Evolutionary conservation across 2,113 vertebrate species (phyloP), one percentile per base, ranked within the genome.

Genomic region (Eira barbara): DNA sequence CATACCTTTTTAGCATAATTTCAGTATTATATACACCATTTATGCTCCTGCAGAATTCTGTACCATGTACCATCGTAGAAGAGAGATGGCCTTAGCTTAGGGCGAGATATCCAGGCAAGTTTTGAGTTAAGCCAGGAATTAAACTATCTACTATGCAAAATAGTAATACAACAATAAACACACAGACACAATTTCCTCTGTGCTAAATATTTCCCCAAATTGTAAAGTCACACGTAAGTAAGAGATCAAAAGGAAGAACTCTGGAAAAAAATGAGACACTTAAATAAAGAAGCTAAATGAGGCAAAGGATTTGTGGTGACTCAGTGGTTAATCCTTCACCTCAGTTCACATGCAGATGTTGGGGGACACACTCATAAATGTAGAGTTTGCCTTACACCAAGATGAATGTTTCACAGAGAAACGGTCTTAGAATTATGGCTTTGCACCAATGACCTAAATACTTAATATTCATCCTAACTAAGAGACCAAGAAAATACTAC

Each of bases 341-440:
- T 97, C 83, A 69, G 79, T 79, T 97, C 89, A 93, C 94, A 97
- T 31, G 25, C 65, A 80, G 94, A 96, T 96, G 78, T 97, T 85
- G 74, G 47, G 84, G 84, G 94, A 84, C 85, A 83, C 5, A 13
- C 71, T 95, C 71, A n/a, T 81, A 91, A 94, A 36, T 73, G 49
- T 95, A 85, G 95, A 97, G 67, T 97, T 84, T 97, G n/a, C 95
- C 89, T 88, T 98, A 93, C 20, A 90, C 6, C 39, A 57, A 94
- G 91, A 98, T 91, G 89, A 97, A 52, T 39, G 7, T 96, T 98
- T 97, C 94, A 93, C 63, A 97, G 76, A 98, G 94, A 97, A 98
- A 96, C 61, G 14, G 27, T 97, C 47, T 93, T n/a, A 55, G 52
- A 78, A 94, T 67, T 18, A 34, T 29, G 79, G 59, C 67, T 96